These are phyloP conservation scores for Micrasema longulum DNA, from an alignment of 1,140 invertebrate genomes.

Conservation along the genomic window DNA sequence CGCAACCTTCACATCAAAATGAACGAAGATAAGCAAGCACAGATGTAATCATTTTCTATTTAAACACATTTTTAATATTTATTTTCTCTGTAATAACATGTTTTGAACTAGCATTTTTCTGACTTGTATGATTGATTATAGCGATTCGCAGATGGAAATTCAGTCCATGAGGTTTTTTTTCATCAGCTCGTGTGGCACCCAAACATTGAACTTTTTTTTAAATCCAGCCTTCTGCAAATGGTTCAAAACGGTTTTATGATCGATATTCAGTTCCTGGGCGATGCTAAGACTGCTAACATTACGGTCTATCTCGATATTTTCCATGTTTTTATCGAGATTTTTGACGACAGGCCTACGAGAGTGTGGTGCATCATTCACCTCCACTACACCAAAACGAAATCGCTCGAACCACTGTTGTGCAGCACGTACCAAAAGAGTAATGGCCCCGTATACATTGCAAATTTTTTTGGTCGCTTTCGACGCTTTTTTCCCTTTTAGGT, in stretches of 20 bases:
- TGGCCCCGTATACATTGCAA: constrained; percentile 19
- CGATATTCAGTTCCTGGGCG: constrained; percentile 11
- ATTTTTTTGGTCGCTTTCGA: constrained; percentile 23
- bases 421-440: constrained; percentile 2
- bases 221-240: constrained; percentile 19
- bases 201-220: constrained; percentile 16
- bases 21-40: too few species aligned
- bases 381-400: constrained; percentile 21
- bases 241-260: constrained; percentile 9
- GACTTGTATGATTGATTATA: too few species aligned
- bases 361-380: constrained; percentile 14
- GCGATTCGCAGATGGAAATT: too few species aligned
- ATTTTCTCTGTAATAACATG: too few species aligned
- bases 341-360: constrained; percentile 17
- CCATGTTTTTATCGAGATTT: constrained; percentile 20
- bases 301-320: constrained; percentile 25
- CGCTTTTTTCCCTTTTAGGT: constrained; percentile 1
- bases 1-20: too few species aligned
- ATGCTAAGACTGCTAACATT: constrained; percentile 18
- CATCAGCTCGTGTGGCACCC: constrained; percentile 17
- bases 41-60: too few species aligned
- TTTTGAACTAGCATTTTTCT: too few species aligned
- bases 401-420: constrained; percentile 21
- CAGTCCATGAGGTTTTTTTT: constrained; percentile 13
- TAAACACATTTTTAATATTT: too few species aligned